Base-by-base conservation (phyloP, 2,113 vertebrate genomes). In the Aspiorhynchus laticeps region DNA sequence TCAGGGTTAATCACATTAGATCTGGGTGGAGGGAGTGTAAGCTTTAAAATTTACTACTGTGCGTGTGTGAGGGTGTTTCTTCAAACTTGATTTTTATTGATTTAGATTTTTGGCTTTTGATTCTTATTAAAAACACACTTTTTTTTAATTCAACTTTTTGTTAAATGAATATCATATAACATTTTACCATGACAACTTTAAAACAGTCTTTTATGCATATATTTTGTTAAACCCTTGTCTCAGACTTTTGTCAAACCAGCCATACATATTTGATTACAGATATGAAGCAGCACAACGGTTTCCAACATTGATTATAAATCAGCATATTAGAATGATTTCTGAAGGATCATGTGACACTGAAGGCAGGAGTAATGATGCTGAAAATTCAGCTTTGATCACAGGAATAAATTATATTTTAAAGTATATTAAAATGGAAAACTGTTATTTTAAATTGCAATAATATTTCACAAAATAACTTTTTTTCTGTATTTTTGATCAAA, bases 1-100 rank as follows among this genome's bases (percentile, higher is more conserved):
- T 74, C 7, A 12, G 71, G 91, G 85, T 87, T 94, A 93, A 94
- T 94, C 92, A 90, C 90, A 93, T 95, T 92, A 93, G 86, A 84
- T 79, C 88, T 75, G 89, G 61, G 88, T 90, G 90, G 91, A 91
- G 85, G 89, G 89, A 92, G 91, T 12, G 4, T 61, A 36, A 38
- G 56, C 11, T 41, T 61, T 28, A 53, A 26, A 85, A 85, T 81
- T 86, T 86, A 83, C 87, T 84, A 74, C 41, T 76, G 87, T 85
- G 82, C 1, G 51, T 85, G 78, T 89, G 78, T 71, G 48, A 79
- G 80, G 61, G 43, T 67, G 85, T 84, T 59, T 59, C n/a, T 53
- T 78, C 28, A 78, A 21, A 78, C 76, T 53, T 41, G 69, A 74
- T 74, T 41, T 74, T 74, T 24, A 73, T 73, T 73, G 69, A 73